Conservation (phyloP, 1,140 invertebrate species). For the fruit fly (Drosophila melanogaster) region DNA sequence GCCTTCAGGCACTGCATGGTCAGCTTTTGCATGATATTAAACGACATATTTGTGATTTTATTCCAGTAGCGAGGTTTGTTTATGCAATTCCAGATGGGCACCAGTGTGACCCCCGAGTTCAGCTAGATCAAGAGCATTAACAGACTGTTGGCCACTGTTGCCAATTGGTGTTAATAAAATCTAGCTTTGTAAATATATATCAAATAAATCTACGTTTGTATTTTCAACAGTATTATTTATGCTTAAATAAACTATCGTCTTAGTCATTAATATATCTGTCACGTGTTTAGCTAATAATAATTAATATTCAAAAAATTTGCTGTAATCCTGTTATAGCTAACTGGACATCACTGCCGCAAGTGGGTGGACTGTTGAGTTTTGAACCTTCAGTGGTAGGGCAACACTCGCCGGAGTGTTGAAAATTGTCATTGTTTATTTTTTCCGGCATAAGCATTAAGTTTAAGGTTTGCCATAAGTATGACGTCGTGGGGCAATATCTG, state of each 20-base stretch:
- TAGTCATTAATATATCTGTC: too few relatives aligned
- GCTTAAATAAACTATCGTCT: too few relatives aligned
- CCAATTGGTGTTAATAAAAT: not conserved
- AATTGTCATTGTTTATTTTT: constrained; percentile 17
- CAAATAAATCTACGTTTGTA: too few relatives aligned
- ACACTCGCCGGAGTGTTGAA: constrained; percentile 10
- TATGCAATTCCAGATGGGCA: constrained; percentile 52
- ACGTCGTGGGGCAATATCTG: constrained; percentile 76
- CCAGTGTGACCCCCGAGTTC: constrained; percentile 11
- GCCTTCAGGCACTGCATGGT: constrained; percentile 70
- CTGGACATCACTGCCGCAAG: not conserved
- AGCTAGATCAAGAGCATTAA: not conserved
- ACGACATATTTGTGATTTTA: constrained; percentile 63
- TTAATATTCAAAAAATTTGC: too few relatives aligned
- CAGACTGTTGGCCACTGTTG: not conserved
- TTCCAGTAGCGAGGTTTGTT: constrained; percentile 44
- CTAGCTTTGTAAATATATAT: not conserved
- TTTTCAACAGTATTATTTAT: too few relatives aligned
- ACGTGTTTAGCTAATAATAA: too few relatives aligned
- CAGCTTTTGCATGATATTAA: constrained; percentile 75
- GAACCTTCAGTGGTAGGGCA: not conserved
- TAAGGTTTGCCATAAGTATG: constrained; percentile 44
- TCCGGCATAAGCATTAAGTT: constrained; percentile 33
- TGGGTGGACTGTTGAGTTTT: not conserved
- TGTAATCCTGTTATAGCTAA: too few relatives aligned